Base-by-base conservation (phyloP, 2,797 vertebrate genomes). In the Sternotherus odoratus region DNA sequence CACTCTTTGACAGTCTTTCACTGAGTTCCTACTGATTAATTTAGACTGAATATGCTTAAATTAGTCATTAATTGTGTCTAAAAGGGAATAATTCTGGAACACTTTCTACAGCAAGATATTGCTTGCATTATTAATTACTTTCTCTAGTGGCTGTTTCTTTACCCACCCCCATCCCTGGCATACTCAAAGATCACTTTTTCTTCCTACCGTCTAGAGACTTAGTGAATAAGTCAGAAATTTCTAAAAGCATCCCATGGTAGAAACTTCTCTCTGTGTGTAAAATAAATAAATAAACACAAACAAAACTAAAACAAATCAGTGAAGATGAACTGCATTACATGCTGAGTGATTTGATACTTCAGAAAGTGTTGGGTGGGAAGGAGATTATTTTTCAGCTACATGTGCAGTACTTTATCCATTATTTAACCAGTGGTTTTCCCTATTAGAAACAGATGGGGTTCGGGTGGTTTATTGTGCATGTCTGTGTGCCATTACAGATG, bases 31-130 rank as follows among this genome's bases (percentile, higher is more conserved):
- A 13, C 95, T 96, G 95, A 96, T 97, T 93, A 96, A 97, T 97
- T 93, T 87, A 91, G 85, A 81, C 85, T 88, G 90, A 95, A 92
- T 94, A 91, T 92, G 86, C 90, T 90, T 96, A 95, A 96, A 95
- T 85, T 54, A 85, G 88, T 91, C 48, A 96, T 95, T 95, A 95
- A 96, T 97, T 97, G 96, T 95, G 69, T 88, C 88, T 89, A 91
- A 93, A 96, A 96, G 89, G 36, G 80, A 85, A 84, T 92, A 82
- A 94, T 97, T 95, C 79, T 87, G 85, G 79, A 95, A 46, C 51
- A 82, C 50, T 94, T 95, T 89, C 28, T 93, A 56, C 66, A 72
- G 82, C 51, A 90, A 88, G 88, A 94, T 95, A 95, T 83, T 95
- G 77, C 88, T 83, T 97, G 93, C 53, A 89, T 95, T 96, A 92